Conservation (phyloP, 2,888 invertebrate genomes). For the Idaea aversata region DNA sequence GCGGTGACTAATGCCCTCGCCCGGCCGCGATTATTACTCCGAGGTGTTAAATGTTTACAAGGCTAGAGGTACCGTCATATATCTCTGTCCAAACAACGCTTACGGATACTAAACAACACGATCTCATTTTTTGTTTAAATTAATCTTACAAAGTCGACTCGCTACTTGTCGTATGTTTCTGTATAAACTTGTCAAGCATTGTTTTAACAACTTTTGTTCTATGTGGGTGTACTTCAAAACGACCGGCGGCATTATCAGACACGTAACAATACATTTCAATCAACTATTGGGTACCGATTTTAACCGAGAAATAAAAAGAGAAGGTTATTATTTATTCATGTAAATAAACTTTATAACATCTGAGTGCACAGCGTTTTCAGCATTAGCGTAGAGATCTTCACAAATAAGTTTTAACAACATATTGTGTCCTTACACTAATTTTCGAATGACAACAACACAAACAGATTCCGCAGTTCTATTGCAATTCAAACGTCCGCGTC, state of each 20-base stretch:
- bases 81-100: conserved; percentile 56
- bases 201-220: not conserved
- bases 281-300: too few relatives aligned
- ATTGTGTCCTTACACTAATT: too few relatives aligned
- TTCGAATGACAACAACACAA: too few relatives aligned
- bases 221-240: not conserved
- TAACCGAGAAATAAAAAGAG: too few relatives aligned
- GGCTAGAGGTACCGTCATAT: conserved; percentile 53
- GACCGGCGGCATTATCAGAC: not conserved
- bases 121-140: conserved; percentile 21
- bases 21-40: conserved; percentile 27
- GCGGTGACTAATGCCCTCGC: conserved; percentile 35
- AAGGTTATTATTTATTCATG: too few relatives aligned
- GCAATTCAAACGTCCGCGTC: too few relatives aligned
- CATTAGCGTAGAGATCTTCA: too few relatives aligned
- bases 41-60: conserved; percentile 69
- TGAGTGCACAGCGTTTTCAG: too few relatives aligned
- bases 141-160: conserved; percentile 17
- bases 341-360: too few relatives aligned
- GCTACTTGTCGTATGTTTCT: conserved; percentile 13
- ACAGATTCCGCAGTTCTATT: too few relatives aligned
- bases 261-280: too few relatives aligned
- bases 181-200: conserved; percentile 18
- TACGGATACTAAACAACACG: conserved; percentile 34
- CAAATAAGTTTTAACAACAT: too few relatives aligned